Evolutionary conservation across 1,140 invertebrate species (phyloP).

Genomic region (Dufourea novaeangliae): DNA sequence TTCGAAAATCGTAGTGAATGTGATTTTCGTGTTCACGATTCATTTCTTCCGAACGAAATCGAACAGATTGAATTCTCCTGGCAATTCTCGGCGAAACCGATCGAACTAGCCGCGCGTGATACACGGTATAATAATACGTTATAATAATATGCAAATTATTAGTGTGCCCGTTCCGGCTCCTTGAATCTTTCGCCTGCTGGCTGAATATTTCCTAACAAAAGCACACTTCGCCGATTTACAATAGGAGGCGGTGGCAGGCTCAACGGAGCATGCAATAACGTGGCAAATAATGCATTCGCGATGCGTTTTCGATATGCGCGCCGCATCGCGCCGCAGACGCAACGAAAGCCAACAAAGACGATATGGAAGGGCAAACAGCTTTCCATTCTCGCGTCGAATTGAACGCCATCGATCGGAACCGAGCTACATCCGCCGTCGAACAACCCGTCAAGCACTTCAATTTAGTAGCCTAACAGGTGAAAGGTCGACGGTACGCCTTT

Average conservation of each 20-base stretch:
- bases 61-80: background rate
- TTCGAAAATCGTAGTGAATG: too few relatives aligned
- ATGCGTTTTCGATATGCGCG: slow-evolving; percentile 33
- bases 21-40: too few relatives aligned
- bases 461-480: too few relatives aligned
- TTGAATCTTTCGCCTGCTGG: slow-evolving; percentile 23
- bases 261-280: slow-evolving; percentile 35
- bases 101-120: slow-evolving; percentile 17
- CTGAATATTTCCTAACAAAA: slow-evolving; percentile 29
- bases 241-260: slow-evolving; percentile 19
- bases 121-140: slow-evolving; percentile 9
- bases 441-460: too few relatives aligned
- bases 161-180: slow-evolving; percentile 18
- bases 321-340: background rate
- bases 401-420: too few relatives aligned
- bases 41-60: background rate
- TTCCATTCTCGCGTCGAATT: background rate
- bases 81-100: background rate
- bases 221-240: slow-evolving; percentile 33
- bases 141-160: slow-evolving; percentile 41
- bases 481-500: too few relatives aligned
- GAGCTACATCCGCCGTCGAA: too few relatives aligned
- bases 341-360: slow-evolving; percentile 11
- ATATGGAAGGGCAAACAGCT: background rate
- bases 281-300: slow-evolving; percentile 31